A percentile compares a stretch with the other conserved stretches of the same genome.
These are phyloP conservation scores for Calypte anna DNA, from an alignment of 2,113 vertebrate species.

Conservation along the genomic window DNA sequence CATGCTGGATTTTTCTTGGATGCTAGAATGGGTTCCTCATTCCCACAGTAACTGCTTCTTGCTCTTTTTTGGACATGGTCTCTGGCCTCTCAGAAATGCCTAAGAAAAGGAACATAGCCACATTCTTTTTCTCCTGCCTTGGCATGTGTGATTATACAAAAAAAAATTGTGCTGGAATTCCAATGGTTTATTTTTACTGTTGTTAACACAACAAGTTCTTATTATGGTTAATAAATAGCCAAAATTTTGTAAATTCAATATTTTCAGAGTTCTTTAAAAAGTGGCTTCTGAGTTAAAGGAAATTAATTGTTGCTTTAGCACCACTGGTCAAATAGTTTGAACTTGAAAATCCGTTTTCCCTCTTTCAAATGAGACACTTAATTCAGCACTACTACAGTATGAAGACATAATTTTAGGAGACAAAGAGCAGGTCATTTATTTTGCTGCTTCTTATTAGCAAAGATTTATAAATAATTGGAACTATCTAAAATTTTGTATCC, in stretches of 20 bases:
- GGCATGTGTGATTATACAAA: background rate
- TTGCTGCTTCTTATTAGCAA: background rate
- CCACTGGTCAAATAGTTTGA: background rate
- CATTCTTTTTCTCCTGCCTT: background rate
- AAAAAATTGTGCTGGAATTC: background rate
- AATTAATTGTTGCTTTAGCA: background rate
- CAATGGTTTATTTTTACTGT: background rate
- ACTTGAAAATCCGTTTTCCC: background rate
- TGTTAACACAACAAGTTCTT: background rate
- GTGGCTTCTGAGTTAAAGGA: background rate
- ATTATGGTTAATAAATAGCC: background rate
- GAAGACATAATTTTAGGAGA: background rate
- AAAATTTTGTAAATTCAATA: background rate
- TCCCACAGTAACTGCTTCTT: background rate
- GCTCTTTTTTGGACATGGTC: accelerated
- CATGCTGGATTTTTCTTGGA: background rate
- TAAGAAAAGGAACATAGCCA: background rate
- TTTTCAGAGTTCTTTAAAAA: background rate
- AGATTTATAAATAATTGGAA: background rate
- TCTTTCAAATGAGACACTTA: background rate
- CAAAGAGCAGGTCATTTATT: background rate
- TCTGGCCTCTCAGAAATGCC: background rate
- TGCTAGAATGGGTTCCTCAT: accelerated
- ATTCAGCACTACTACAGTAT: background rate
- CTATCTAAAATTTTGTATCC: background rate